phyloP scores from a whole-genome alignment of 2,888 invertebrate genomes.

The Hemistola chrysoprasaria region DNA sequence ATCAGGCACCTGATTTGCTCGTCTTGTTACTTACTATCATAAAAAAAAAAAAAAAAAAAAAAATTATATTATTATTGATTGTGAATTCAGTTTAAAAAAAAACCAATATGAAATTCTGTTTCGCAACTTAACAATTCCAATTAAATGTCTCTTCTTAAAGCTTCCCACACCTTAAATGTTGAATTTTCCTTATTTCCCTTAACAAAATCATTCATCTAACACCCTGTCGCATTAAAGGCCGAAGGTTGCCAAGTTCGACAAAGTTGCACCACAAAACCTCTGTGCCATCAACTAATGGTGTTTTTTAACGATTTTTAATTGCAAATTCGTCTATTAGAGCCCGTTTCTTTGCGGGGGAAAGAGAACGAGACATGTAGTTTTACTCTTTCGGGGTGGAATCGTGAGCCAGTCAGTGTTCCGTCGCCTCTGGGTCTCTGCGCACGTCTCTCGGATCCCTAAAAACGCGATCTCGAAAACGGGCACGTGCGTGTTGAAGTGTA shows the following conservation, averaged over 20 bases:
- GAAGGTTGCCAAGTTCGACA: slow-evolving; percentile 7
- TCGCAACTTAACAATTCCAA: too few relatives aligned
- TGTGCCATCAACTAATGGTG: slow-evolving; percentile 32
- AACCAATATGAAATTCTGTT: too few relatives aligned
- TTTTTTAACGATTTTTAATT: slow-evolving; percentile 55
- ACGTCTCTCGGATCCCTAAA: slow-evolving; percentile 26
- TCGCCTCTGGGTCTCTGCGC: slow-evolving; percentile 28
- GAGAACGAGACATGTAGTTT: slow-evolving; percentile 32
- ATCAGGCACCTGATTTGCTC: too few relatives aligned
- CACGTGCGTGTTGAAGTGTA: slow-evolving; percentile 28
- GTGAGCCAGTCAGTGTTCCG: slow-evolving; percentile 42
- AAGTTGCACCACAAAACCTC: slow-evolving; percentile 7
- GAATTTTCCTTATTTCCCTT: too few relatives aligned
- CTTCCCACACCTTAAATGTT: too few relatives aligned
- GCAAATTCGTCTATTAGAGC: slow-evolving; percentile 41
- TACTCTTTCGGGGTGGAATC: slow-evolving; percentile 35
- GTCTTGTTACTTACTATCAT: too few relatives aligned
- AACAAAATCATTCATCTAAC: too few relatives aligned
- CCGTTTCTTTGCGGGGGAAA: slow-evolving; percentile 33
- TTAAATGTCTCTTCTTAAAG: too few relatives aligned
- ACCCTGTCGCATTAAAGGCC: background rate
- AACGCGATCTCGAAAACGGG: slow-evolving; percentile 29
- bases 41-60: too few relatives aligned
- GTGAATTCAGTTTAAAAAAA: too few relatives aligned
- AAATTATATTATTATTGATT: too few relatives aligned